phyloP scores from a whole-genome alignment of 1,140 invertebrate genomes.

The Drosophila virilis region DNA sequence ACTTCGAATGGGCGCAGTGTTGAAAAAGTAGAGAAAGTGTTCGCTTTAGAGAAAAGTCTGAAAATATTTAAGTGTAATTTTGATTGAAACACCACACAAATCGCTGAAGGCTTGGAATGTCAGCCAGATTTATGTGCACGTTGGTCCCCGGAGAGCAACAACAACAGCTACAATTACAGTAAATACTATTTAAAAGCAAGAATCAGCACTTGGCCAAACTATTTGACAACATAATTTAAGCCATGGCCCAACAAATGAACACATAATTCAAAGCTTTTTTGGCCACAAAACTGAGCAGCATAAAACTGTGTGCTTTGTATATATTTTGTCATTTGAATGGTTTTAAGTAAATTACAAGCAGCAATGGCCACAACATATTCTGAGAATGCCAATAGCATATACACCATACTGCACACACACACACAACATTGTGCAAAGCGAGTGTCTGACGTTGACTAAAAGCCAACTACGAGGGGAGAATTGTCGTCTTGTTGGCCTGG shows the following conservation, averaged over 20 bases:
- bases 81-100: constrained; percentile 31
- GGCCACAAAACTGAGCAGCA: constrained; percentile 7
- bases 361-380: constrained; percentile 61
- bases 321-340: constrained; percentile 71
- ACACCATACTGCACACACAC: constrained; percentile 19
- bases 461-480: constrained; percentile 7
- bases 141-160: constrained; percentile 19
- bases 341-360: constrained; percentile 80
- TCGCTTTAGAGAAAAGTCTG: no score
- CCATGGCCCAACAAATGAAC: no score
- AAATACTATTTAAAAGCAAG: constrained; percentile 17
- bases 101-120: constrained; percentile 7
- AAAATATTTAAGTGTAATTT: constrained; percentile 8
- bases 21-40: no score
- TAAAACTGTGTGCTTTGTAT: constrained; percentile 23
- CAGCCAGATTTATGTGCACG: constrained; percentile 42
- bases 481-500: constrained; percentile 15
- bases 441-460: constrained; percentile 20
- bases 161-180: constrained; percentile 19
- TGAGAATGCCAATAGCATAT: constrained; percentile 60
- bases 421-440: constrained; percentile 32
- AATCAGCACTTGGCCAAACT: constrained; percentile 30
- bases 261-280: constrained; percentile 56
- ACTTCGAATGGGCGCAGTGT: no score
- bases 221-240: constrained; percentile 64